Evolutionary conservation across 2,113 vertebrate species (phyloP).

Genomic region (Cyrtonyx montezumae): DNA sequence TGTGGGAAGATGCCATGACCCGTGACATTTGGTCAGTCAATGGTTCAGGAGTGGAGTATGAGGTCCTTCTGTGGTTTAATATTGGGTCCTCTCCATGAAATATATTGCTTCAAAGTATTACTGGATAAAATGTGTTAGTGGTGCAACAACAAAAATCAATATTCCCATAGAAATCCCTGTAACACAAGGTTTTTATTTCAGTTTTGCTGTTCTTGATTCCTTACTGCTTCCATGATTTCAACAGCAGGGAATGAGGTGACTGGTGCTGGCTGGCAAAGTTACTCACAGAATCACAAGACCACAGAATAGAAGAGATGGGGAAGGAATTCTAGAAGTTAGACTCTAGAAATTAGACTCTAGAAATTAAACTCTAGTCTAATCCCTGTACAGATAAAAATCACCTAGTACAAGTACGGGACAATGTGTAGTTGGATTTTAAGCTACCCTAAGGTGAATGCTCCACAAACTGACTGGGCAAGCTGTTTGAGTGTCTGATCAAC

Average conservation of each 20-base stretch:
- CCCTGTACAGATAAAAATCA: background rate
- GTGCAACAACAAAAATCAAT: background rate
- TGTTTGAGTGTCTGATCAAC: background rate
- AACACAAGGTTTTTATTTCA: background rate
- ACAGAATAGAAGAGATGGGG: background rate
- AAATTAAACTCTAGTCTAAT: background rate
- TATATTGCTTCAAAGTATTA: background rate
- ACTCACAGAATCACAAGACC: background rate
- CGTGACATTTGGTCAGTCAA: background rate
- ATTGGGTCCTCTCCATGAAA: background rate
- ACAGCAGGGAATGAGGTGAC: background rate
- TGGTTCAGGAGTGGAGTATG: background rate
- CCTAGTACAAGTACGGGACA: accelerated
- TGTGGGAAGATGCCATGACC: background rate
- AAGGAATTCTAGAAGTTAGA: background rate
- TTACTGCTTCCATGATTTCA: background rate
- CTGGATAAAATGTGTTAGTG: background rate
- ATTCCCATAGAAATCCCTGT: background rate
- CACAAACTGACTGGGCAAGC: background rate
- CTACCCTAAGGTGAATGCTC: background rate
- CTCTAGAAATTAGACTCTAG: no score
- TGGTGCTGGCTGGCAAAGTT: background rate
- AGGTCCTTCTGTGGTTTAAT: background rate
- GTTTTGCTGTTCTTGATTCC: background rate
- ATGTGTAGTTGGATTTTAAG: background rate